Conservation (phyloP, 2,113 vertebrate genomes). For the Mesembrinibis cayennensis region DNA sequence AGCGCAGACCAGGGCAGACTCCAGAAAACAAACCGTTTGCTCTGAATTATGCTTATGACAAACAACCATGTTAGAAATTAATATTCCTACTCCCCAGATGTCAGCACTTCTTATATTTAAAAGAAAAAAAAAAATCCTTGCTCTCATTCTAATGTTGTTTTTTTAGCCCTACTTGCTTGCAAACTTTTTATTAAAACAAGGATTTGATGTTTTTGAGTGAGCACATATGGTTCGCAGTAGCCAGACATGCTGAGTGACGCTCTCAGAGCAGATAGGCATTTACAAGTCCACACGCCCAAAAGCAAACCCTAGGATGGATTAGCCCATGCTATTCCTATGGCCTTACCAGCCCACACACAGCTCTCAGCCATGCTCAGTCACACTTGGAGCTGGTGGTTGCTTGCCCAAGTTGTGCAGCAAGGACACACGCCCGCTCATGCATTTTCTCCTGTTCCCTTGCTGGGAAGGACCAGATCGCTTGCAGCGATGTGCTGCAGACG, state of each 20-base stretch:
- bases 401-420: background rate
- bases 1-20: background rate
- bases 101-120: background rate
- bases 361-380: background rate
- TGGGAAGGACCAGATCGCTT: background rate
- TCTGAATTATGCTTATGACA: background rate
- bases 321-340: background rate
- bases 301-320: background rate
- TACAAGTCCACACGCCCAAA: background rate
- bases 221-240: background rate
- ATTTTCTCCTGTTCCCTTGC: background rate
- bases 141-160: background rate
- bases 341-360: background rate
- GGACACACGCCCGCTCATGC: background rate
- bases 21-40: background rate
- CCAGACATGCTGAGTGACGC: background rate
- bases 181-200: background rate
- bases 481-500: rapidly evolving
- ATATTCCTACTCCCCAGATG: background rate
- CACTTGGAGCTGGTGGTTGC: background rate
- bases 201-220: background rate
- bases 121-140: background rate
- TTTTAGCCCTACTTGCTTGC: background rate
- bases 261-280: background rate
- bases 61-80: background rate